Percentiles rank a stretch among this genome's conserved stretches.
Evolutionary conservation across 2,797 vertebrate genomes (phyloP).

Genomic region (Platyrinchus mystaceus): DNA sequence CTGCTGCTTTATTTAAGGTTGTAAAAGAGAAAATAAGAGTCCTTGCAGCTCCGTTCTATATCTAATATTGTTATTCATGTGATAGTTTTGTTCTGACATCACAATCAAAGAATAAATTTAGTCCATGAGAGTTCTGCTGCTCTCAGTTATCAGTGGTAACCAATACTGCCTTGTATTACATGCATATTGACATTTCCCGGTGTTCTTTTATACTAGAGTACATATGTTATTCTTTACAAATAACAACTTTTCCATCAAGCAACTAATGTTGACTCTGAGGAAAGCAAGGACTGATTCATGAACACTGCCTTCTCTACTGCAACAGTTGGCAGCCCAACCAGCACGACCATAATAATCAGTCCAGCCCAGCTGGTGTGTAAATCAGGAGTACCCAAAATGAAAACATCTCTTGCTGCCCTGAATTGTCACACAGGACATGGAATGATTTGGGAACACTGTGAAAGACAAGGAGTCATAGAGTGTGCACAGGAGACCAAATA

Average conservation of each 20-base stretch:
- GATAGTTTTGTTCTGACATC: not conserved
- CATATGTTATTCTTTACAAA: not conserved
- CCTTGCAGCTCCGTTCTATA: not conserved
- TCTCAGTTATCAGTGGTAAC: not conserved
- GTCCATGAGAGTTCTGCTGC: not conserved
- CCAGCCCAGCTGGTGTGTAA: not conserved
- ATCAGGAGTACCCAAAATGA: not conserved
- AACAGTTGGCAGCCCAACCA: not conserved
- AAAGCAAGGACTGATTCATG: not conserved
- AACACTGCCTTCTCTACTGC: not conserved
- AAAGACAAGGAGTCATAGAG: not conserved
- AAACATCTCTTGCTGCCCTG: not conserved
- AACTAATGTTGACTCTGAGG: not conserved
- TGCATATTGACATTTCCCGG: not conserved
- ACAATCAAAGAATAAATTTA: not conserved
- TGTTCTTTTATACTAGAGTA: not conserved
- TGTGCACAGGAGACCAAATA: not conserved
- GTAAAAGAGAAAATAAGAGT: not conserved
- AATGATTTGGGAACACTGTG: not conserved
- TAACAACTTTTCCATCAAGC: not conserved
- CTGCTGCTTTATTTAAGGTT: not conserved
- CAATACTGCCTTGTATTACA: not conserved
- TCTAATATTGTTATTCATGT: not conserved
- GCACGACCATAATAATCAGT: not conserved
- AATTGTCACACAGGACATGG: not conserved